Evolutionary conservation across 2,113 vertebrate genomes (phyloP), one percentile per base, ranked within the genome.

Genomic region (Blennius ocellaris): DNA sequence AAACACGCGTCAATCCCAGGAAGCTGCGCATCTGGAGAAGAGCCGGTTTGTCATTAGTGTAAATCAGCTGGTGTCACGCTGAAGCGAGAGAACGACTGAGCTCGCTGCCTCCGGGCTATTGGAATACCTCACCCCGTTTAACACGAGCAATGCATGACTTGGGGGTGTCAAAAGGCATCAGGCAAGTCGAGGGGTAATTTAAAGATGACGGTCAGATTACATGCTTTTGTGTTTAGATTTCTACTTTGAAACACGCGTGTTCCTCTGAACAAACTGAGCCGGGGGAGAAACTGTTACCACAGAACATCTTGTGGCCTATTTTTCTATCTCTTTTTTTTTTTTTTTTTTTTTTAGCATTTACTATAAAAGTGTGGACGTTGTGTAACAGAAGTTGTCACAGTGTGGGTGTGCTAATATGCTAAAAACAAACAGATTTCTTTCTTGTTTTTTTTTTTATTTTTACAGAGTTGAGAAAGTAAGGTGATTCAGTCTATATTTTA

Each of bases 61-160:
- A 80, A 87, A 87, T 87, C 80, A 84, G 70, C 11, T 4, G 12
- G 21, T 78, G 73, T 82, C 68, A 69, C 8, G 8, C 69, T 15
- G 6, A 62, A 60, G 45, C 5, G 9, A 68, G 53, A 43, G 45
- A 5, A 17, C 40, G n/a, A 73, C 38, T 39, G 36, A 38, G 55
- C 48, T 62, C 41, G 12, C 5, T 43, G 44, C 57, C 72, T 87
- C 53, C 15, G 12, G 54, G 44, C 53, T 14, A 14, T 47, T 51
- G 14, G 54, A 30, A 63, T 67, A 47, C 68, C 62, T 80, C 0
- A 14, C 36, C 16, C 0, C 11, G 36, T 17, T 58, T n/a, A 62
- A 48, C 10, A 51, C 64, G 74, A 37, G 15, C 49, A 39, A 4
- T 5, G 17, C 38, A 16, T 44, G 56, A 71, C 38, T 53, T 5